phyloP scores from a whole-genome alignment of 2,888 invertebrate species.

The Rugalucina vietnamica region DNA sequence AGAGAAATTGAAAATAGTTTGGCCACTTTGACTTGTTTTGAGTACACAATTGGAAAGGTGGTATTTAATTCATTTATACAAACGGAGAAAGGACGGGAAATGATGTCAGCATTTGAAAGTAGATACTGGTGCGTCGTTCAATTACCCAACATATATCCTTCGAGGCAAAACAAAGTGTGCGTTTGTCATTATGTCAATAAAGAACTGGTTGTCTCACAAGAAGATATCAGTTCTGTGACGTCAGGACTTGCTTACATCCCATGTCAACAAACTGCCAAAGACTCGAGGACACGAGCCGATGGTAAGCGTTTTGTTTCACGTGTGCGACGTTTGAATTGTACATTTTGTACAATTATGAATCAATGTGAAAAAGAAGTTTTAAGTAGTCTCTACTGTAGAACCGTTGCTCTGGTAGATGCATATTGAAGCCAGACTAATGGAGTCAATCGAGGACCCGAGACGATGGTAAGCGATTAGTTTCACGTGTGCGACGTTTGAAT shows the following conservation, averaged over 20 bases:
- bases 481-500: too few species aligned
- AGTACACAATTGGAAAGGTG: neutral
- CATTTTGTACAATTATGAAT: neutral
- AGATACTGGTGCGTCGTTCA: neutral
- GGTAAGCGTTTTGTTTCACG: neutral
- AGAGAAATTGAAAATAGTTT: neutral
- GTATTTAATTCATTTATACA: neutral
- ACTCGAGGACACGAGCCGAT: neutral
- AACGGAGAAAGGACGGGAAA: neutral
- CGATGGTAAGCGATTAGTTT: too few species aligned
- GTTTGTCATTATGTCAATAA: neutral
- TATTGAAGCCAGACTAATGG: neutral
- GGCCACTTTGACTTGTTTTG: neutral
- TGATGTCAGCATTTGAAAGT: neutral
- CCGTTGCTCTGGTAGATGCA: neutral
- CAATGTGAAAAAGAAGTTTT: neutral
- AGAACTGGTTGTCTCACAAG: neutral
- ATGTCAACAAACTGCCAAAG: neutral
- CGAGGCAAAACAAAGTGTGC: neutral
- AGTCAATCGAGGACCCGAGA: neutral
- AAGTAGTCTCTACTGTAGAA: neutral
- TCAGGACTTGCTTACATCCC: neutral
- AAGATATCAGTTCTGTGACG: neutral
- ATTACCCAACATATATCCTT: neutral
- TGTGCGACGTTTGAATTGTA: too few species aligned